phyloP scores from a whole-genome alignment of 2,113 vertebrate species.

The Limanda limanda region DNA sequence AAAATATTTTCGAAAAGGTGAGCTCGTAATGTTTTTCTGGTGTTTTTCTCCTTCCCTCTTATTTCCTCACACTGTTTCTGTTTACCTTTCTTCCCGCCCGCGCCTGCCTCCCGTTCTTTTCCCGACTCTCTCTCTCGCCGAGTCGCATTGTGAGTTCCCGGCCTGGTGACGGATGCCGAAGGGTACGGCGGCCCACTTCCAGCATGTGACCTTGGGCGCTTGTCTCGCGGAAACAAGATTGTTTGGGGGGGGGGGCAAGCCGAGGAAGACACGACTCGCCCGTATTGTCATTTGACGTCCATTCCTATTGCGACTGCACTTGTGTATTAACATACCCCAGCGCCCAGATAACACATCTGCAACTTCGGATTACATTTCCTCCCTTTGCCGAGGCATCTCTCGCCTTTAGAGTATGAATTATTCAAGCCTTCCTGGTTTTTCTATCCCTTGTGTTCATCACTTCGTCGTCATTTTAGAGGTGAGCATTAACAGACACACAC shows the following conservation, averaged over 20 bases:
- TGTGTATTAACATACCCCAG: constrained; percentile 41
- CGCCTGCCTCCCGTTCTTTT: not conserved
- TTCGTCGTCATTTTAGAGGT: constrained; percentile 2
- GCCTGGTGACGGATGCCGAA: constrained; percentile 34
- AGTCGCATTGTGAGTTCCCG: not conserved
- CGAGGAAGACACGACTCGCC: constrained; percentile 3
- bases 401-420: constrained; percentile 55
- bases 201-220: constrained; percentile 42
- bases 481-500: constrained; percentile 4
- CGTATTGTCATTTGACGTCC: constrained; percentile 9
- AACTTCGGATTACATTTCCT: constrained; percentile 40
- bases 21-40: not conserved
- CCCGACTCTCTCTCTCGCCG: not conserved
- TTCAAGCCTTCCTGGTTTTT: constrained; percentile 32
- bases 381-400: constrained; percentile 2
- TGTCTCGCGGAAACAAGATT: constrained; percentile 28
- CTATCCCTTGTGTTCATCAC: constrained; percentile 16
- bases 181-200: constrained; percentile 36
- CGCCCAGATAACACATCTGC: constrained; percentile 23
- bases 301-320: constrained; percentile 7
- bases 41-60: constrained; percentile 1
- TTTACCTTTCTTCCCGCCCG: not conserved
- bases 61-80: not conserved
- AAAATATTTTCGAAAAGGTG: constrained; percentile 17
- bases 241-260: constrained; percentile 26